phyloP scores from a whole-genome alignment of 2,888 invertebrate species.

The Panzeria rudis region DNA sequence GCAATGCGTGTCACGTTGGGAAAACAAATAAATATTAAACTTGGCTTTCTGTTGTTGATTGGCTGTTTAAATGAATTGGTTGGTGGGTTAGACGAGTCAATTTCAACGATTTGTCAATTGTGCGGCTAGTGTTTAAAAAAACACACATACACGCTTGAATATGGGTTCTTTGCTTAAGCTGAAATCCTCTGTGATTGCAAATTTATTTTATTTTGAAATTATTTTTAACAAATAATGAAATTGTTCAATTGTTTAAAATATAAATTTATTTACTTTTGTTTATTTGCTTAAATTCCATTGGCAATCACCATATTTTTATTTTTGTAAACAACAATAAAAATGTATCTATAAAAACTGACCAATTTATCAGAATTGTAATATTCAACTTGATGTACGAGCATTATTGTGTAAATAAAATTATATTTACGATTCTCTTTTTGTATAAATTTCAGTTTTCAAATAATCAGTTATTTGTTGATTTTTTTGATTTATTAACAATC shows the following conservation, averaged over 20 bases:
- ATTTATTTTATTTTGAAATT: constrained; percentile 32
- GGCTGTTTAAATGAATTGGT: constrained; percentile 49
- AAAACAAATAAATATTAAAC: constrained; percentile 53
- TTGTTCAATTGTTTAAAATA: constrained; percentile 32
- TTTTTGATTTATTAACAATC: constrained; percentile 30
- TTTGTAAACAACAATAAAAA: constrained; percentile 57
- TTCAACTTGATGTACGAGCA: background rate
- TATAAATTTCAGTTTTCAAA: background rate
- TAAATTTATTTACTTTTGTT: background rate
- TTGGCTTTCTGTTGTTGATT: constrained; percentile 66
- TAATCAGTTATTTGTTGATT: constrained; percentile 40
- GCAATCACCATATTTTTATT: constrained; percentile 43
- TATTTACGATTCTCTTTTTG: background rate
- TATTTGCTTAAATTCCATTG: constrained; percentile 38
- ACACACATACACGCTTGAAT: background rate
- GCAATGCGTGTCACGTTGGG: constrained; percentile 68
- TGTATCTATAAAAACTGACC: constrained; percentile 50
- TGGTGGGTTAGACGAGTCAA: constrained; percentile 41
- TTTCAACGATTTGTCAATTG: constrained; percentile 22
- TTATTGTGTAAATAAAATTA: constrained; percentile 20
- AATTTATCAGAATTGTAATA: constrained; percentile 55
- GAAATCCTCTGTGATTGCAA: background rate
- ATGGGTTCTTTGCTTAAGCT: constrained; percentile 5
- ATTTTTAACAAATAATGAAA: constrained; percentile 46
- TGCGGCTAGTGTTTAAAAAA: background rate